Base-by-base conservation (phyloP, 2,888 invertebrate genomes). In the Sussaba pulchella region DNA sequence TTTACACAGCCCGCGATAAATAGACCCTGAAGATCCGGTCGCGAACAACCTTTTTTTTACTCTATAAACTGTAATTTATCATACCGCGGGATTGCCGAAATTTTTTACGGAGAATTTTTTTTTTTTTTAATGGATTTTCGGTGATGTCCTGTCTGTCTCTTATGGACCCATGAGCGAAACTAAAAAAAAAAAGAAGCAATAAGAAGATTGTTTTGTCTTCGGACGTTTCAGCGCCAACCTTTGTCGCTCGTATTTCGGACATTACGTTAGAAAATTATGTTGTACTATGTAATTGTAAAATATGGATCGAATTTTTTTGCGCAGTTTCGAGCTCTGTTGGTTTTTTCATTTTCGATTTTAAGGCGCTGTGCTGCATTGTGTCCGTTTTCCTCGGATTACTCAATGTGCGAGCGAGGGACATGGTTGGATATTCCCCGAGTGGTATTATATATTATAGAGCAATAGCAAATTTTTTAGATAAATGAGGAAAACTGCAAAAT, bases 151-250 rank as follows among this genome's bases (percentile, higher is more conserved):
- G 45, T 63, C 73, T n/a, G 74, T 36, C 66, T 47, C 57, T 67
- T 45, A 67, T 43, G 45, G 52, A 71, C 54, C 57, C 79, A 71
- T 74, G 41, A 45, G 70, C 47, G 26, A 76, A 76, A 82, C 36
- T 76, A 10, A n/a, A 74, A 10, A n/a, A 74, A 76, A 31, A 57
- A 43, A 57, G n/a, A 57, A 81, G 72, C 71, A 70, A 76, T 59
- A 43, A 72, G 17, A 17, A 69, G 47, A 69, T 73, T 82, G 83
- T 82, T 79, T 81, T 31, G 50, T 76, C 69, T 79, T 43, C 64
- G 67, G n/a, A 67, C 61, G 31, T 36, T 78, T 59, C 54, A 64
- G 12, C 19, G 82, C 80, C 80, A 63, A 80, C 80, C 67, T 47
- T 72, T 52, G 9, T 26, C 24, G 36, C 52, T 67, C 41, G 50